Percentiles rank a stretch among this genome's conserved stretches.
Conservation (phyloP, 64 coral and sea anemone genomes). For the Platygyra sinensis region DNA sequence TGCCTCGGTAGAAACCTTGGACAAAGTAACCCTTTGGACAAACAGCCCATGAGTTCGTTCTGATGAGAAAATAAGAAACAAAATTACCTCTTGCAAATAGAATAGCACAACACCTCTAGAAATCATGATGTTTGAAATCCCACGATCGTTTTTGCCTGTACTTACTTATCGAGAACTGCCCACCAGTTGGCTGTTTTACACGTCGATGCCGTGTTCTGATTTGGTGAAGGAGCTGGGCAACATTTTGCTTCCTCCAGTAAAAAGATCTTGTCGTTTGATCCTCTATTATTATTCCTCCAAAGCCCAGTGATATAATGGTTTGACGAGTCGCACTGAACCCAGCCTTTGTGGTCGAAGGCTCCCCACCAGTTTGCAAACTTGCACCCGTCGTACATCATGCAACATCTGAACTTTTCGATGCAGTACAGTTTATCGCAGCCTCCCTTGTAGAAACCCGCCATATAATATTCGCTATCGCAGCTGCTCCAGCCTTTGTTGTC, state of each 20-base stretch:
- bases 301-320: constrained; percentile 22
- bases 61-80: not conserved
- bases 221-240: not conserved
- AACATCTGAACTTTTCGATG: constrained; percentile 26
- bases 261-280: not conserved
- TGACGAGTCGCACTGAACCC: not conserved
- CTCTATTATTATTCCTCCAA: not conserved
- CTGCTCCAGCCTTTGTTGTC: constrained; percentile 36
- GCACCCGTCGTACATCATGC: constrained; percentile 7
- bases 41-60: constrained; percentile 12
- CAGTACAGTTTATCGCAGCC: constrained; percentile 25
- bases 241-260: constrained; percentile 12
- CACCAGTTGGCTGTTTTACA: constrained; percentile 9
- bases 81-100: too few relatives aligned
- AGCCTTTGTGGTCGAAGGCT: not conserved
- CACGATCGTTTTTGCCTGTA: not conserved
- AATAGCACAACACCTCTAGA: too few relatives aligned
- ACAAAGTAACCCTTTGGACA: constrained; percentile 46
- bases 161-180: not conserved
- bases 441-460: constrained; percentile 30
- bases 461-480: constrained; percentile 25
- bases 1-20: constrained; percentile 1
- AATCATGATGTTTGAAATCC: too few relatives aligned
- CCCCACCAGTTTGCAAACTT: not conserved
- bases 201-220: not conserved